Conservation (phyloP, 2,113 vertebrate species). For the Neolamprologus cancellatus region DNA sequence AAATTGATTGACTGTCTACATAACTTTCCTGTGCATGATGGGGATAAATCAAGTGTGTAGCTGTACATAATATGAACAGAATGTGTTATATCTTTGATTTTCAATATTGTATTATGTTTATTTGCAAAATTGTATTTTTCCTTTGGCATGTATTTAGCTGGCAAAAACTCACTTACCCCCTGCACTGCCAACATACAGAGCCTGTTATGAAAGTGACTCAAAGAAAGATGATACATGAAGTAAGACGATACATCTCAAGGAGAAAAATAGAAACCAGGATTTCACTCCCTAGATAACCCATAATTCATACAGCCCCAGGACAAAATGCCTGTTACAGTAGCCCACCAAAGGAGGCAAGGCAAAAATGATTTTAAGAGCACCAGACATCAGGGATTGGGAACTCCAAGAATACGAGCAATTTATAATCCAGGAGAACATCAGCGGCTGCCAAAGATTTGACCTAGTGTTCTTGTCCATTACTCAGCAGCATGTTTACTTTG, state of each 20-base stretch:
- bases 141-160: not conserved
- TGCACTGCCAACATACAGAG: not conserved
- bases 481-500: not conserved
- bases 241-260: not conserved
- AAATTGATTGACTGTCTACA: not conserved
- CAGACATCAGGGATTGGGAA: not conserved
- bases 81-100: not conserved
- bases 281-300: not conserved
- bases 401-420: not conserved
- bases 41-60: not conserved
- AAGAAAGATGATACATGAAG: not conserved
- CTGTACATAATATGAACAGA: not conserved
- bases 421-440: not conserved
- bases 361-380: not conserved
- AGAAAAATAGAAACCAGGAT: not conserved
- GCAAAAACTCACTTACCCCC: not conserved
- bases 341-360: constrained; percentile 7
- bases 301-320: not conserved
- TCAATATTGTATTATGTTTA: not conserved
- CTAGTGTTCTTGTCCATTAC: not conserved
- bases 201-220: not conserved
- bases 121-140: not conserved
- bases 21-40: not conserved
- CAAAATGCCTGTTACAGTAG: not conserved
- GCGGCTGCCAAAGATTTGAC: constrained; percentile 2